These are phyloP conservation scores for Pinna nobilis DNA, from an alignment of 1,140 invertebrate species.

Conservation along the genomic window DNA sequence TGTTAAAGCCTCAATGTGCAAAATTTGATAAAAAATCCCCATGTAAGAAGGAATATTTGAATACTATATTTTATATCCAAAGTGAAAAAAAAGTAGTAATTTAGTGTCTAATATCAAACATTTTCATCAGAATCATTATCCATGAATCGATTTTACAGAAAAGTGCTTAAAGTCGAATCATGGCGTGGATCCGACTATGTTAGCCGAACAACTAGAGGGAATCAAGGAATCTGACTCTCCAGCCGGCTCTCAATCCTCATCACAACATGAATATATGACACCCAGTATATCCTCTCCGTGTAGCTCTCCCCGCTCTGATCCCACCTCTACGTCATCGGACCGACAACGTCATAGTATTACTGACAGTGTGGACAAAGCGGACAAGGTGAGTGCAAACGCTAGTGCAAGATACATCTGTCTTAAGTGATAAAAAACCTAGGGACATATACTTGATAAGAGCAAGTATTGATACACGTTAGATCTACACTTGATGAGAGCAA, in stretches of 20 bases:
- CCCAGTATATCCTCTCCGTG: slow-evolving; percentile 70
- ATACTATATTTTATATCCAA: too few relatives aligned
- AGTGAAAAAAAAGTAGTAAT: too few relatives aligned
- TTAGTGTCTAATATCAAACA: background rate
- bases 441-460: too few relatives aligned
- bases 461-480: too few relatives aligned
- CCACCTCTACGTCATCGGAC: slow-evolving; percentile 65
- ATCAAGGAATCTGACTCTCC: slow-evolving; percentile 65
- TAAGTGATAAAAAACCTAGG: too few relatives aligned
- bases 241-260: slow-evolving; percentile 65
- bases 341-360: slow-evolving; percentile 42
- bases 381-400: background rate
- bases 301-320: slow-evolving; percentile 68
- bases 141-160: slow-evolving; percentile 33
- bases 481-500: too few relatives aligned
- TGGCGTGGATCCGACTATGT: slow-evolving; percentile 65
- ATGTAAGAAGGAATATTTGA: too few relatives aligned
- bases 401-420: too few relatives aligned
- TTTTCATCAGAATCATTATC: too few relatives aligned
- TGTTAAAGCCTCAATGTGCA: too few relatives aligned
- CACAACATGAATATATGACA: slow-evolving; percentile 66
- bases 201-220: slow-evolving; percentile 68
- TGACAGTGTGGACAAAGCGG: slow-evolving; percentile 5
- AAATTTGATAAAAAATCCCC: too few relatives aligned
- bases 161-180: slow-evolving; percentile 42